phyloP scores from a whole-genome alignment of 2,888 invertebrate species.

The Hydroisotoma schaefferi region DNA sequence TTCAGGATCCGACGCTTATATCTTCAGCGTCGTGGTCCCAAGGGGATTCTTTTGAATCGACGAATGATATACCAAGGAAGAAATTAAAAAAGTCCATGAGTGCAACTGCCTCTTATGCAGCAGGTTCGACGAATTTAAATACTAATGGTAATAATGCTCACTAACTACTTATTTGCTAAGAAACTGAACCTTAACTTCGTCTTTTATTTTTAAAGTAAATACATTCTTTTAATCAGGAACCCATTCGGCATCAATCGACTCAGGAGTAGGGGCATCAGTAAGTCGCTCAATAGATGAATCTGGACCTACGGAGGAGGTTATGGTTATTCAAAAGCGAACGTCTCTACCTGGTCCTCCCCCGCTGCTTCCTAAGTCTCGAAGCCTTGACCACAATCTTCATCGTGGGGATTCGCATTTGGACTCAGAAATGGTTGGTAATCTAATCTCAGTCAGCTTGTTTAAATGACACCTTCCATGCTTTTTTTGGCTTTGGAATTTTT shows the following conservation, averaged over 20 bases:
- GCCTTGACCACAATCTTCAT: slow-evolving; percentile 43
- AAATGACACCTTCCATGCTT: neutral
- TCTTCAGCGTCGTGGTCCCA: slow-evolving; percentile 39
- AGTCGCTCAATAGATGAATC: slow-evolving; percentile 46
- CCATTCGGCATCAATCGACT: slow-evolving; percentile 43
- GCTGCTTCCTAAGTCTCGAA: slow-evolving; percentile 43
- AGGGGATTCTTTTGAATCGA: slow-evolving; percentile 35
- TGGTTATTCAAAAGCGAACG: slow-evolving; percentile 40
- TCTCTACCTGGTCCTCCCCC: slow-evolving; percentile 41
- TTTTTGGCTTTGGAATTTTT: neutral
- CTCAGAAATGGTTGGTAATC: slow-evolving; percentile 18
- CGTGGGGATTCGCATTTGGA: slow-evolving; percentile 26
- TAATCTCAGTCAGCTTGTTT: neutral
- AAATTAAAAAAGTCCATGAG: slow-evolving; percentile 47
- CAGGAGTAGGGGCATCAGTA: slow-evolving; percentile 47
- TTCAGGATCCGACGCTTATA: slow-evolving; percentile 35
- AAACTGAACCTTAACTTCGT: neutral
- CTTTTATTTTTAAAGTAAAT: neutral
- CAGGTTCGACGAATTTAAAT: slow-evolving; percentile 46
- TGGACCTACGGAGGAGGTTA: slow-evolving; percentile 28
- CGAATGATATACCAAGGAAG: slow-evolving; percentile 42
- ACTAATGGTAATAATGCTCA: slow-evolving; percentile 23
- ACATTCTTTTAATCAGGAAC: neutral
- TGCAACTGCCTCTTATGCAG: slow-evolving; percentile 38
- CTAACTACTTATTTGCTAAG: neutral